Percentiles rank a stretch among this genome's conserved stretches.
Conservation (phyloP, 2,888 invertebrate species). For the Epiblema foenella region DNA sequence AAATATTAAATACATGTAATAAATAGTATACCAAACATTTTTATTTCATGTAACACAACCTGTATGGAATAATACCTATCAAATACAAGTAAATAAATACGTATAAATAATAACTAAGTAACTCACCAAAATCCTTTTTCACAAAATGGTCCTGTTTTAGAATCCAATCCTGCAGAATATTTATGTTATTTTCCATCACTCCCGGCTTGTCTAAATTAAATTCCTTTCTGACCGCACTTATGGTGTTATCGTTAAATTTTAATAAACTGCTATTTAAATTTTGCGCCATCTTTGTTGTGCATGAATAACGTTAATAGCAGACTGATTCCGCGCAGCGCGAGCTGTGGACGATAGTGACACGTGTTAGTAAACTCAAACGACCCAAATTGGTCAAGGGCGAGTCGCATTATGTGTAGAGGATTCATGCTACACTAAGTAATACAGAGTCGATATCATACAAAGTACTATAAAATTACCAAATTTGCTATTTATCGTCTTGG, state of each 20-base stretch:
- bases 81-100: background rate
- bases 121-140: conserved; percentile 47
- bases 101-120: background rate
- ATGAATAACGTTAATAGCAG: background rate
- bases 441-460: too few species aligned
- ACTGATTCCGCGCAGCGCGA: background rate
- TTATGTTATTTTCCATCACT: conserved; percentile 40
- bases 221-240: background rate
- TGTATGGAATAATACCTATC: too few species aligned
- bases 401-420: background rate
- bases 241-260: background rate
- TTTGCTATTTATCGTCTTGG: too few species aligned
- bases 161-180: conserved; percentile 43
- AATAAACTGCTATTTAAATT: background rate
- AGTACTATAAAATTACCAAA: too few species aligned
- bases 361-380: background rate
- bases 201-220: conserved; percentile 25
- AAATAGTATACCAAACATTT: too few species aligned
- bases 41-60: too few species aligned
- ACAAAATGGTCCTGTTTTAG: background rate
- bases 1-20: too few species aligned
- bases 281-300: background rate
- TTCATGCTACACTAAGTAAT: too few species aligned
- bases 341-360: background rate
- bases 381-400: background rate